Conservation (phyloP, 2,113 vertebrate genomes). For the Solenodon paradoxus region DNA sequence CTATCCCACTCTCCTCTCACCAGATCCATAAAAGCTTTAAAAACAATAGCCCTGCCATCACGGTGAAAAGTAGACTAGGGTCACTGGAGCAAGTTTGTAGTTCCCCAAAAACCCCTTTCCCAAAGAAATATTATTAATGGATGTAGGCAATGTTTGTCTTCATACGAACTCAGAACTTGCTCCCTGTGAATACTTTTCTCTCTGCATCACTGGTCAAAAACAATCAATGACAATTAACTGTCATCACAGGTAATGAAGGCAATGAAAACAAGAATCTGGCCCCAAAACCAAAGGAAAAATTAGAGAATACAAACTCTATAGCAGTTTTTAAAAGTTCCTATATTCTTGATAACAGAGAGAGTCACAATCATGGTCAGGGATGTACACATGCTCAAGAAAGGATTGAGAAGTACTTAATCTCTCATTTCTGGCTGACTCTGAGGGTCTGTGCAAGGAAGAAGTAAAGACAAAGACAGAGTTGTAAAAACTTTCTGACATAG, state of each 20-base stretch:
- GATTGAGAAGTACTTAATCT: no score
- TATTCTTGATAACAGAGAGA: background rate
- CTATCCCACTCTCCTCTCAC: no score
- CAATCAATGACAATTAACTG: background rate
- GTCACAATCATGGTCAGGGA: background rate
- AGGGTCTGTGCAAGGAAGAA: background rate
- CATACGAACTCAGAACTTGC: background rate
- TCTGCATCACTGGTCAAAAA: background rate
- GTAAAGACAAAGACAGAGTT: background rate
- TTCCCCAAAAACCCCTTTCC: background rate
- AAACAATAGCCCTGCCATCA: background rate
- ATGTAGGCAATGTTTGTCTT: background rate
- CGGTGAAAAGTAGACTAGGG: background rate
- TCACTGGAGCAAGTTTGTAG: background rate
- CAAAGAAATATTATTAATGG: background rate
- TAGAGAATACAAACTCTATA: background rate
- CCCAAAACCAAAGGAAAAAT: background rate
- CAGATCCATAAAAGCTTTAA: no score
- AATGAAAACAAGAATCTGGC: background rate
- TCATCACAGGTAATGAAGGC: background rate
- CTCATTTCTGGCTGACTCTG: no score
- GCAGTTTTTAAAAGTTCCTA: background rate
- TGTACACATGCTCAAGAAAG: background rate
- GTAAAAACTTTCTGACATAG: background rate
- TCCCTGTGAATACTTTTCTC: background rate